Evolutionary conservation across 2,797 vertebrate genomes (phyloP).

Genomic region (Furcifer pardalis): DNA sequence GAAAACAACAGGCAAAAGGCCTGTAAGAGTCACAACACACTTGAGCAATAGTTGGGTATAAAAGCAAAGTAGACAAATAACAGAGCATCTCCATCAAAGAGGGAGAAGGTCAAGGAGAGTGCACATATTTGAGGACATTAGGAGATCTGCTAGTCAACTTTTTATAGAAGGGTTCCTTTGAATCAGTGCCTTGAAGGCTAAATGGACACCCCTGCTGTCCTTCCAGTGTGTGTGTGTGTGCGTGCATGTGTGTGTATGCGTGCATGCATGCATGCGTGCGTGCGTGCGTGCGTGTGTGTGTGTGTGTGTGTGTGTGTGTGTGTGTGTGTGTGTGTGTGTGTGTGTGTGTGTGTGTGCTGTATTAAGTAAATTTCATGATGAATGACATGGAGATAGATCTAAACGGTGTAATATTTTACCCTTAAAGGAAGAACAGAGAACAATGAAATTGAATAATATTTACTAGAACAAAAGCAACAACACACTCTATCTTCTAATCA

Average conservation of each 20-base stretch:
- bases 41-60: slow-evolving; percentile 32
- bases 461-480: background rate
- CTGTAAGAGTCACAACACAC: background rate
- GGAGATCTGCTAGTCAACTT: background rate
- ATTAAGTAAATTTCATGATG: background rate
- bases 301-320: too few species aligned
- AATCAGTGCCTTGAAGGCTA: slow-evolving; percentile 9
- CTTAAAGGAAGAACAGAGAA: slow-evolving; percentile 8
- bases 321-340: too few species aligned
- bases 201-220: slow-evolving; percentile 6
- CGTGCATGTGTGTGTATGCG: too few species aligned
- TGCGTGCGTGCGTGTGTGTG: too few species aligned
- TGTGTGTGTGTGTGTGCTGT: too few species aligned
- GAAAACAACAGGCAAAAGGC: background rate
- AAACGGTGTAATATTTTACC: background rate
- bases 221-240: background rate
- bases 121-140: background rate
- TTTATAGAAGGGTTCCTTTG: background rate
- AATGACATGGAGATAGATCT: background rate
- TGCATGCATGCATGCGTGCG: too few species aligned
- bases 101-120: background rate
- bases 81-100: slow-evolving; percentile 16
- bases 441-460: background rate
- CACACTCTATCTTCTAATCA: background rate
- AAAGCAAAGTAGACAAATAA: slow-evolving; percentile 36